A percentile compares a stretch with the other conserved stretches of the same genome.
Evolutionary conservation across 1,140 invertebrate genomes (phyloP).

Genomic region (Wasmannia auropunctata): DNA sequence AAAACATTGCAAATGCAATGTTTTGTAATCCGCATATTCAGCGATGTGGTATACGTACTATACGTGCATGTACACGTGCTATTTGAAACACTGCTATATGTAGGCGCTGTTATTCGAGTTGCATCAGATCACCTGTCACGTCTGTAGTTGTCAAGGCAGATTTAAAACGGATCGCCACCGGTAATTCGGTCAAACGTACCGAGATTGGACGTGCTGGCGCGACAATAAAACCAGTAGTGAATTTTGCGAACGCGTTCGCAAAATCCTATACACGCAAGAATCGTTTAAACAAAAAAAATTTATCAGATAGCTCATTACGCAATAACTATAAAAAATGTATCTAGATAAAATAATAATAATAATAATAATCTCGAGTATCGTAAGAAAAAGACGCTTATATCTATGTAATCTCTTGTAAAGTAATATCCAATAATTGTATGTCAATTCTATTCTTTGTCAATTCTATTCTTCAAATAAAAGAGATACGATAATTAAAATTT

Average conservation of each 20-base stretch:
- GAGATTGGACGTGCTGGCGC: constrained; percentile 49
- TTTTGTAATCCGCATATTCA: constrained; percentile 42
- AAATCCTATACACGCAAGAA: background rate
- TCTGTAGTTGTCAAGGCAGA: constrained; percentile 37
- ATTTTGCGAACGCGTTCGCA: background rate
- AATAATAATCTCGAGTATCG: background rate
- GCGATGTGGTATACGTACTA: background rate
- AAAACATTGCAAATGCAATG: constrained; percentile 9
- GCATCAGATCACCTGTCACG: constrained; percentile 48
- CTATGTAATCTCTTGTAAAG: background rate
- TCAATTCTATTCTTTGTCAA: background rate
- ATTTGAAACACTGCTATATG: background rate
- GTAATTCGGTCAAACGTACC: constrained; percentile 64
- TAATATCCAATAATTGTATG: background rate
- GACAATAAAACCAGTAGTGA: constrained; percentile 51
- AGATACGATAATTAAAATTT: background rate
- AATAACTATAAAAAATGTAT: background rate
- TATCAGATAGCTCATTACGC: background rate
- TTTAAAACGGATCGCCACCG: constrained; percentile 28
- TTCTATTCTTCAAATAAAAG: background rate
- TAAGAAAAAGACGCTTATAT: background rate
- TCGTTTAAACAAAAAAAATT: background rate
- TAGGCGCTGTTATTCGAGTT: constrained; percentile 16
- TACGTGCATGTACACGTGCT: background rate
- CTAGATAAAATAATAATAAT: background rate